phyloP scores from a whole-genome alignment of 2,888 invertebrate species.

The Callyntrura guangdongensis region DNA sequence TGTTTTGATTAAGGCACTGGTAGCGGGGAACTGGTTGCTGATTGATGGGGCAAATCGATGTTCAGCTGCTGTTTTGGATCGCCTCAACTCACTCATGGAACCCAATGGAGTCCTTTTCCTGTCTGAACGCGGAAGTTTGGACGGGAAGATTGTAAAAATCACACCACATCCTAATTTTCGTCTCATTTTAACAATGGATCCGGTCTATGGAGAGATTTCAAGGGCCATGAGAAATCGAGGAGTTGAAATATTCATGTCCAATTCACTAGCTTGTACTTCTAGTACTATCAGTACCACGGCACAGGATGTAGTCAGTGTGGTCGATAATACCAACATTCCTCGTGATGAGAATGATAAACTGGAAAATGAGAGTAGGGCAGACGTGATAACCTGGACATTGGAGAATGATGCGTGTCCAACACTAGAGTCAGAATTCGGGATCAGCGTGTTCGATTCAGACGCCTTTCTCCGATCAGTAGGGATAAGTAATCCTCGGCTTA shows the following conservation, averaged over 20 bases:
- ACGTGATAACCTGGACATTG: not conserved
- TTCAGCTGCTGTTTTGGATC: conserved; percentile 98
- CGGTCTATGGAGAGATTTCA: conserved; percentile 98
- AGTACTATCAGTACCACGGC: not conserved
- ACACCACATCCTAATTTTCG: conserved; percentile 96
- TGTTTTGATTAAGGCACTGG: conserved; percentile 93
- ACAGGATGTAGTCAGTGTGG: conserved; percentile 3
- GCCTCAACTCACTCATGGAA: conserved; percentile 98
- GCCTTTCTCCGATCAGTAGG: conserved; percentile 78
- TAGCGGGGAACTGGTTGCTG: conserved; percentile 93
- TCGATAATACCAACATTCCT: conserved; percentile 10
- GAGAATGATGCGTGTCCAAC: conserved; percentile 63
- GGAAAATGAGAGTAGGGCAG: not conserved
- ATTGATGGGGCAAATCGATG: conserved; percentile 98
- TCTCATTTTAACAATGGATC: conserved; percentile 97
- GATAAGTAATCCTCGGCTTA: conserved; percentile 78
- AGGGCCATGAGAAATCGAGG: conserved; percentile 99
- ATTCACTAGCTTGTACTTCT: conserved; percentile 19
- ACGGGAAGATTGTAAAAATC: conserved; percentile 91
- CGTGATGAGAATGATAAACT: conserved; percentile 35
- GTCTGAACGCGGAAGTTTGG: conserved; percentile 94
- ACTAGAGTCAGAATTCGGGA: conserved; percentile 79
- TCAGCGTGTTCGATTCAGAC: conserved; percentile 82
- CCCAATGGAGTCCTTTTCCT: conserved; percentile 95
- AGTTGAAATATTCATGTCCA: conserved; percentile 92